Base-by-base conservation (phyloP, 1,140 invertebrate species). In the Metopolophium dirhodum region DNA sequence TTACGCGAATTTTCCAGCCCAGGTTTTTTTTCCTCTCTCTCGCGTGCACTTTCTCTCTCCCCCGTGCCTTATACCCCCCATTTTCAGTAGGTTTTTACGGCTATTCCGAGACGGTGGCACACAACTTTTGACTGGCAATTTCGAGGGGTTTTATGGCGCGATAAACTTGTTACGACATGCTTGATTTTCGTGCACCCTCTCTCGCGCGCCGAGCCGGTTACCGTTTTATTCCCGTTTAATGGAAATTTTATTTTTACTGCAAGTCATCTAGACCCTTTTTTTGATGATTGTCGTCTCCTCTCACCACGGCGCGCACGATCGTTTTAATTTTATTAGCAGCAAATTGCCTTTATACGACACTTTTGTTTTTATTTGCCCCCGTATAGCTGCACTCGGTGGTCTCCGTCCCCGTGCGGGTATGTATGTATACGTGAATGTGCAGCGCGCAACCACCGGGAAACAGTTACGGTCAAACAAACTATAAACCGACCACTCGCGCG, bases 241-340 rank as follows among this genome's bases (percentile, higher is more conserved):
- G 89, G 89, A 90, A 90, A 90, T 90, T 90, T 90, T 90, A 90
- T 90, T 90, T 90, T 90, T 90, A 90, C 89, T 90, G 89, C 89
- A 7, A 68, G 54, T 68, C 54, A 68, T 90, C 89, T 45, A 68
- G 89, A 68, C 54, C 89, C 89, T 57, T 90, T 90, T 90, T 90
- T 61, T 89, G 89, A 90, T 37, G 57, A 90, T 68, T 68, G 57
- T 90, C 57, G 89, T 61, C 89, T 68, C 37, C 89, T 90, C 57
- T 61, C 89, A 86, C 85, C 85, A 14, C 51, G n/a, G 14, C 35
- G 51, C 37, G 49, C 41, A 26, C 89, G 54, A 90, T 68, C 89
- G 89, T 90, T 90, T 90, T 90, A 90, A 90, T 90, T 90, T 90
- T 90, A 90, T 90, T 90, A 90, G 89, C 89, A 90, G 89, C 89